Evolutionary conservation across 1,140 invertebrate species (phyloP).

Genomic region (Rhyacophila brunnea): DNA sequence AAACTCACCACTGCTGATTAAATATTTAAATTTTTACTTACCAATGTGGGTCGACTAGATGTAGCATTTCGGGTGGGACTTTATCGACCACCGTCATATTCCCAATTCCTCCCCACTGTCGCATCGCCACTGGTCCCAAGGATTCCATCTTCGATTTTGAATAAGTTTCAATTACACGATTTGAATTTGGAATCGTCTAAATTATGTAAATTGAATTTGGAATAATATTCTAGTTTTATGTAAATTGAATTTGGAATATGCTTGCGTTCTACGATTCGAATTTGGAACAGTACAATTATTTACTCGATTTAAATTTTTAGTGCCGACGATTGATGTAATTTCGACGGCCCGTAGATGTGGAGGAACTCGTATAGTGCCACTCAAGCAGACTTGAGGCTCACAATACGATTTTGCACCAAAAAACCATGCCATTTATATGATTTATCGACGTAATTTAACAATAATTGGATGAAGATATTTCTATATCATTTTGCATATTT

Average conservation of each 20-base stretch:
- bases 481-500: not conserved
- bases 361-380: slow-evolving; percentile 8
- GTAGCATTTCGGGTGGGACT: slow-evolving; percentile 60
- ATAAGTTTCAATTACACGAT: not conserved
- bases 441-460: not conserved
- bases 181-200: not conserved
- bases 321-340: not conserved
- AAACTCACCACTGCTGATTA: too few relatives aligned
- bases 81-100: slow-evolving; percentile 68
- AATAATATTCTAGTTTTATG: not conserved
- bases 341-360: too few relatives aligned
- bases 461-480: not conserved
- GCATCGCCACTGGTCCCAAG: slow-evolving; percentile 4
- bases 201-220: not conserved
- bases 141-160: not conserved
- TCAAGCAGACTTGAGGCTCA: slow-evolving; percentile 11
- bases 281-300: not conserved
- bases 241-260: too few relatives aligned
- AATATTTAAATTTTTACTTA: not conserved
- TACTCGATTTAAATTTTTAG: not conserved
- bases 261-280: not conserved
- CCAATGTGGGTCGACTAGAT: slow-evolving; percentile 67
- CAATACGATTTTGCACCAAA: slow-evolving; percentile 1
- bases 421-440: not conserved
- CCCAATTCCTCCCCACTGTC: slow-evolving; percentile 42